Evolutionary conservation across 1,140 invertebrate species (phyloP).

Genomic region (Glossosoma conforme): DNA sequence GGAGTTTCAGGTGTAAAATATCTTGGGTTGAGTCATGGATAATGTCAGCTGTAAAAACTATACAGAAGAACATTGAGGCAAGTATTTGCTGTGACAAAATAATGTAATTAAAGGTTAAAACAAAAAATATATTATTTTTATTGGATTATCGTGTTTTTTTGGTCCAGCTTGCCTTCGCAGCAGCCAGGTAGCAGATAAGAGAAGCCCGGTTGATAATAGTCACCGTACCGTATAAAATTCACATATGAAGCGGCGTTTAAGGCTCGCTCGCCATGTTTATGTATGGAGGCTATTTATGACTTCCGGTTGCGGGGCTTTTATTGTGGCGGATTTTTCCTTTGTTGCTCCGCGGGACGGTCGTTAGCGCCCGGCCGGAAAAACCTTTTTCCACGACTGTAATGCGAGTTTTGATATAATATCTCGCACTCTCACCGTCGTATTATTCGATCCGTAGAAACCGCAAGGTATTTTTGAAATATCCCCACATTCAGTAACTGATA

Average conservation of each 20-base stretch:
- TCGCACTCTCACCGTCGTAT: no score
- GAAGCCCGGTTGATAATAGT: constrained; percentile 27
- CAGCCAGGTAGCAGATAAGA: constrained; percentile 20
- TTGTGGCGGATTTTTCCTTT: constrained; percentile 30
- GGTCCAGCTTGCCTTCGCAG: neutral
- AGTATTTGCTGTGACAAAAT: no score
- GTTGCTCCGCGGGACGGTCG: constrained; percentile 10
- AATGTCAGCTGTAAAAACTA: no score
- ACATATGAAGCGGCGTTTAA: constrained; percentile 32
- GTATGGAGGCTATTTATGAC: constrained; percentile 31
- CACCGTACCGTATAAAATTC: constrained; percentile 30
- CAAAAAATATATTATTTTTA: neutral
- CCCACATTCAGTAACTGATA: no score
- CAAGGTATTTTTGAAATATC: no score
- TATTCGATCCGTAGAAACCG: no score
- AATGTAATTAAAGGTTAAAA: neutral
- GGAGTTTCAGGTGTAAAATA: no score
- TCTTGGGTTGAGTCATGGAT: no score
- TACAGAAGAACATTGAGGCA: no score
- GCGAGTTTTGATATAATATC: no score
- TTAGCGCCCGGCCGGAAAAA: constrained; percentile 13
- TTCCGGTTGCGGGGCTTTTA: constrained; percentile 26
- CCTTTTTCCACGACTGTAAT: no score
- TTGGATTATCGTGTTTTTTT: neutral
- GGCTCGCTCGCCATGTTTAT: constrained; percentile 28